These are phyloP conservation scores for Spicauda simplicius DNA, from an alignment of 2,888 invertebrate species.

Conservation along the genomic window DNA sequence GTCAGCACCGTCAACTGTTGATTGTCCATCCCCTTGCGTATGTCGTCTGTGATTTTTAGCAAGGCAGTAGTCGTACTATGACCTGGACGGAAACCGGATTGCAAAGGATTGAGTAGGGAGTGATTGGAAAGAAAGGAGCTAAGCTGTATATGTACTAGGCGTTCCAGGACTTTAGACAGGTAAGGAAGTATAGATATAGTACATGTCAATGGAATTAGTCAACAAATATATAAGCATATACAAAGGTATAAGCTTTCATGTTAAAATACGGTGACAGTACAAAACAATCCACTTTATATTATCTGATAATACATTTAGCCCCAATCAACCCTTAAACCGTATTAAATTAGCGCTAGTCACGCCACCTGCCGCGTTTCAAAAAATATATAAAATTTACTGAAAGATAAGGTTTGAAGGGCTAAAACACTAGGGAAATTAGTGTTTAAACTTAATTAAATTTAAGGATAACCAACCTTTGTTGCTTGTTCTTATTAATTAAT, in stretches of 20 bases:
- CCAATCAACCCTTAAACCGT: not conserved
- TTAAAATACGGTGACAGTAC: not conserved
- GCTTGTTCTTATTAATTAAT: no score
- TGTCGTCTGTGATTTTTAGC: no score
- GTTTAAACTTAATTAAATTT: not conserved
- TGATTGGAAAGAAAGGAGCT: no score
- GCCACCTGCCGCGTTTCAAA: not conserved
- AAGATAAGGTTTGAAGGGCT: not conserved
- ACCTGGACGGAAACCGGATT: no score
- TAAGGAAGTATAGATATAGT: no score
- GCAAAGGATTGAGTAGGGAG: no score
- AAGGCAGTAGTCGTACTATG: no score
- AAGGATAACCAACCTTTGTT: not conserved
- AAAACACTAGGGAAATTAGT: not conserved
- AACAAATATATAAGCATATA: not conserved
- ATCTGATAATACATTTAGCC: conserved; percentile 10
- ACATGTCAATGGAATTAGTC: not conserved
- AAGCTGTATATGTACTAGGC: no score
- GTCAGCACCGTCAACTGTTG: no score
- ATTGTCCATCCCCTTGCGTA: no score
- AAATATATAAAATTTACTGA: conserved; percentile 4
- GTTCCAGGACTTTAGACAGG: no score
- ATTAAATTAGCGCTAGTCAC: conserved; percentile 9
- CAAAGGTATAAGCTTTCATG: no score
- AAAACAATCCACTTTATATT: conserved; percentile 2